Evolutionary conservation across 37 sponge, comb jelly and placozoan genomes (phyloP).

Genomic region (Haliclona indistincta): DNA sequence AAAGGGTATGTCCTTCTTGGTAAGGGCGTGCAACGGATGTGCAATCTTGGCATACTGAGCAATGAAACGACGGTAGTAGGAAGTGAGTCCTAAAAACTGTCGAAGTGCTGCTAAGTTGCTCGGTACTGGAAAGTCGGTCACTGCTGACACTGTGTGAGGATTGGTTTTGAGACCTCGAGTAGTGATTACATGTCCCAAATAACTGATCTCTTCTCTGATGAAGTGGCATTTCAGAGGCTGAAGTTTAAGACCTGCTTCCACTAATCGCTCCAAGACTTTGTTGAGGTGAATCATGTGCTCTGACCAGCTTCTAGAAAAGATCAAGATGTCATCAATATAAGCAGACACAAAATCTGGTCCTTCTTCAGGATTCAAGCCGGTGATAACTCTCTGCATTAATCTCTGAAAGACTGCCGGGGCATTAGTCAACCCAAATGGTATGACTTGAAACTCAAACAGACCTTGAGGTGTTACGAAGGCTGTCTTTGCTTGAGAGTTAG

Average conservation of each 20-base stretch:
- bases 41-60: conserved; percentile 38
- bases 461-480: conserved; percentile 15
- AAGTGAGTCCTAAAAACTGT: conserved; percentile 60
- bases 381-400: conserved; percentile 39
- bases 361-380: conserved; percentile 21
- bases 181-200: conserved; percentile 56
- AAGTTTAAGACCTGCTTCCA: conserved; percentile 37
- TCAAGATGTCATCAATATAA: conserved; percentile 68
- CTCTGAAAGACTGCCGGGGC: conserved; percentile 35
- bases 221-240: conserved; percentile 62
- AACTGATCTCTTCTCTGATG: conserved; percentile 32
- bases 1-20: conserved; percentile 44
- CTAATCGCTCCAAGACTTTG: conserved; percentile 14
- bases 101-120: conserved; percentile 42
- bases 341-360: conserved; percentile 38
- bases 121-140: conserved; percentile 27
- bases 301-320: conserved; percentile 52
- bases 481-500: background rate
- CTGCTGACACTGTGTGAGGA: conserved; percentile 40
- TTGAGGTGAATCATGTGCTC: conserved; percentile 52
- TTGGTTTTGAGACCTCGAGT: conserved; percentile 40
- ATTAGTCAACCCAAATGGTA: conserved; percentile 20
- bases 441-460: conserved; percentile 1
- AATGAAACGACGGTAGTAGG: conserved; percentile 65
- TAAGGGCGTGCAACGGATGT: conserved; percentile 38